Percentiles rank a stretch among this genome's conserved stretches.
Evolutionary conservation across 2,113 vertebrate genomes (phyloP).

Genomic region (Craseonycteris thonglongyai): DNA sequence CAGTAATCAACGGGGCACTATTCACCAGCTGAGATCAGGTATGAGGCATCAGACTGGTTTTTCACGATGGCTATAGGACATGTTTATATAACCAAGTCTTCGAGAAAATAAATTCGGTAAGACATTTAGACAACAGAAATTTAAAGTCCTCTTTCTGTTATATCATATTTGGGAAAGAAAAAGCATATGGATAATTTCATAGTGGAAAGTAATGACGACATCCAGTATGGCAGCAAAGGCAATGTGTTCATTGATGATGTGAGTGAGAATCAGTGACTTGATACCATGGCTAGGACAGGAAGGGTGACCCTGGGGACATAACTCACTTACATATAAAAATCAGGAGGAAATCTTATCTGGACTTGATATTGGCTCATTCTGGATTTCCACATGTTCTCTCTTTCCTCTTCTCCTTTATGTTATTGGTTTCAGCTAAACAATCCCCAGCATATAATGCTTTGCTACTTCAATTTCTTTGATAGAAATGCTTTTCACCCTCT

Average conservation of each 20-base stretch:
- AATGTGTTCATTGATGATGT: neutral
- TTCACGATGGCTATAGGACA: neutral
- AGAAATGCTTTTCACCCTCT: neutral
- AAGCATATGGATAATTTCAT: neutral
- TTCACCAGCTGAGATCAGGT: neutral
- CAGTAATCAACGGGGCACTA: neutral
- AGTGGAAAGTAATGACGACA: neutral
- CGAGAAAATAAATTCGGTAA: neutral
- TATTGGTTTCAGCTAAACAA: neutral
- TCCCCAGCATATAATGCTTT: neutral
- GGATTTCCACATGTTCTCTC: neutral
- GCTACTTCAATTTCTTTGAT: neutral
- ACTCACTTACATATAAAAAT: neutral
- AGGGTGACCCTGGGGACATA: neutral
- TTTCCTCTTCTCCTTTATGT: neutral
- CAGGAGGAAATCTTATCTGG: neutral
- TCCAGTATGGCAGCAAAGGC: neutral
- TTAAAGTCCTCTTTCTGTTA: neutral
- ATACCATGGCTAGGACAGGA: neutral
- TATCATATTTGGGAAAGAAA: neutral
- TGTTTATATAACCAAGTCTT: neutral
- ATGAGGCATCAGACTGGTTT: neutral
- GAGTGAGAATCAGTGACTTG: neutral
- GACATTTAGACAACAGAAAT: neutral
- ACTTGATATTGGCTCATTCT: neutral